Evolutionary conservation across 2,797 vertebrate species (phyloP), one percentile per base, ranked within the genome.

Genomic region (Crocodylus rhombifer): DNA sequence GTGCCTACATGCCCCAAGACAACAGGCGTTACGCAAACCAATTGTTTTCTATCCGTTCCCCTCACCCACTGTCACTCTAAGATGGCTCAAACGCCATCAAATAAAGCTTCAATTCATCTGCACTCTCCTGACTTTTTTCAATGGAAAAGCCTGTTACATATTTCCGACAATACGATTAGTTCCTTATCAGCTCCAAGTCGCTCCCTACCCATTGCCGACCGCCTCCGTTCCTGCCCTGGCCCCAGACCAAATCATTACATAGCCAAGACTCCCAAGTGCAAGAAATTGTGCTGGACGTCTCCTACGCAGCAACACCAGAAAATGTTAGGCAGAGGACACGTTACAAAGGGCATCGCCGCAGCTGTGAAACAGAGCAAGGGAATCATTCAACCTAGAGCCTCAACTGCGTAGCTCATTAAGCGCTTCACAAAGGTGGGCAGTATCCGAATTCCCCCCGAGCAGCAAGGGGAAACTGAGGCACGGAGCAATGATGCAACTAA

Each of bases 81-180:
- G 51, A n/a, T 73, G 83, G 36, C 81, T 90, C 92, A 71, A 88
- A 51, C 73, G 65, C 36, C 61, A 58, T 62, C 90, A 89, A 25
- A 65, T 60, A 73, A 62, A 92, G 61, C 57, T 10, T 51, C 62
- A 67, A 6, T 36, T 80, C 64, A 80, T 51, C 63, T 77, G 73
- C 42, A 89, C 21, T 26, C 26, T 85, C 57, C 71, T 76, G 64
- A 30, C 33, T 88, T 80, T 79, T 71, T n/a, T 82, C 28, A 13
- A 4, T 1, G 73, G 77, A 77, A 93, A 86, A 42, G 7, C 18
- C 61, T 42, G 55, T 84, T 87, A 60, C 74, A 84, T 14, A 51
- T 25, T 20, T 21, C 80, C 77, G 77, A 62, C 33, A 42, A 75
- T 51, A 55, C 21, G 51, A n/a, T 73, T 73, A 73, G 69, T 23